These are phyloP conservation scores for Cheirogaleus medius DNA, from an alignment of 2,113 vertebrate species.

Conservation along the genomic window DNA sequence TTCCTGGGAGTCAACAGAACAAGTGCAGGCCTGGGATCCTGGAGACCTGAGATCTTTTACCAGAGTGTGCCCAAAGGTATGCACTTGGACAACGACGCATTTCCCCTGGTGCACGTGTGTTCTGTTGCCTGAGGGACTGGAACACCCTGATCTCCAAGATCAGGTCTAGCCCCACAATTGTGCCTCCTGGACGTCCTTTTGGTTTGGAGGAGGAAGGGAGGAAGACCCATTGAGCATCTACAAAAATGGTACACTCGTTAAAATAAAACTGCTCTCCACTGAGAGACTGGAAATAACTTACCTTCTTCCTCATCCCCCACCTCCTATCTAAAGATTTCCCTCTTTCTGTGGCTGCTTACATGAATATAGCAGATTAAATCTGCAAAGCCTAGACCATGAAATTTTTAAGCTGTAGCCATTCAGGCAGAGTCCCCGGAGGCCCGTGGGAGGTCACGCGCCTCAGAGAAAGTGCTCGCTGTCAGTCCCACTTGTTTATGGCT, in stretches of 20 bases:
- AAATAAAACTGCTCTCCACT: not conserved
- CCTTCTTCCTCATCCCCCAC: not conserved
- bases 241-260: not conserved
- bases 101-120: not conserved
- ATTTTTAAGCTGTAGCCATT: not conserved
- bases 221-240: not conserved
- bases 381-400: not conserved
- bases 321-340: not conserved
- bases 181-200: not conserved
- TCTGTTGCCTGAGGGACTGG: not conserved
- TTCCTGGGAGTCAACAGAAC: not conserved
- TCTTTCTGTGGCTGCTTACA: accelerated
- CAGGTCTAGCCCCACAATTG: not conserved
- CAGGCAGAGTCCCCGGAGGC: not conserved
- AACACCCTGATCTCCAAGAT: not conserved
- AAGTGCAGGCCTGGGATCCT: too few species aligned
- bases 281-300: not conserved
- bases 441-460: not conserved
- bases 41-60: not conserved
- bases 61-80: not conserved
- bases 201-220: not conserved
- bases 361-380: not conserved
- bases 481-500: slow-evolving; percentile 24
- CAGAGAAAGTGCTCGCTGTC: not conserved
- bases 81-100: not conserved